Evolutionary conservation across 2,888 invertebrate genomes (phyloP), one percentile per base, ranked within the genome.

Genomic region (Ashinkailepas kermadecensis): DNA sequence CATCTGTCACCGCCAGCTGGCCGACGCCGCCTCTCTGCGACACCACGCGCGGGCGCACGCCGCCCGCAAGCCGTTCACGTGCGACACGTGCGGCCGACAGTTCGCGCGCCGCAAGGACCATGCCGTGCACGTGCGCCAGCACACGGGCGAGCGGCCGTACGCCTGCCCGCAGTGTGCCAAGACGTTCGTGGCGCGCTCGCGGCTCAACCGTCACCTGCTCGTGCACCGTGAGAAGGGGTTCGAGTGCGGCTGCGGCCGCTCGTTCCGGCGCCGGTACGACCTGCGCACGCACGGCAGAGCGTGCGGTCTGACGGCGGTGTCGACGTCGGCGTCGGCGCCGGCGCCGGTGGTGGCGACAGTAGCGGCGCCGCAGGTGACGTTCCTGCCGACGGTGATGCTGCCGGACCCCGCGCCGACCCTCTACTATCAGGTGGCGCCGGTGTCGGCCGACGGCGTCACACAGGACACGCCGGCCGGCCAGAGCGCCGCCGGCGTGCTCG

Each of bases 81-180:
- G 84, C 80, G 80, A 82, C 10, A 82, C 80, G 70, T 84, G 84
- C 79, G 39, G 58, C 11, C 70, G 82, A 54, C 25, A 74, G 62
- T 84, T 84, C 80, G 81, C 83, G 6, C 82, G 84, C 18, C 82
- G 82, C 80, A 84, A 84, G 80, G 84, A 84, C 80, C 80, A 82
- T 18, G 81, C 81, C 2, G 79, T 84, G 4, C 84, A 84, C 65
- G 81, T 80, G 23, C 74, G 74, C 83, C 82, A 79, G 81, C 57
- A 59, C 84, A 84, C 70, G 82, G 83, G 0, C 81, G 82, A 25
- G 84, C 74, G 74, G 54, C 74, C 74, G 74, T 56, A 74, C 74
- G 21, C 54, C 21, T 74, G 74, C 21, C 74, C 74, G 15, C 23
- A 74, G 56, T 74, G 74, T 9, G 0, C 74, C 54, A 21, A 74